Conservation (phyloP, 2,113 vertebrate species). For the Psittacula cyanocephala region DNA sequence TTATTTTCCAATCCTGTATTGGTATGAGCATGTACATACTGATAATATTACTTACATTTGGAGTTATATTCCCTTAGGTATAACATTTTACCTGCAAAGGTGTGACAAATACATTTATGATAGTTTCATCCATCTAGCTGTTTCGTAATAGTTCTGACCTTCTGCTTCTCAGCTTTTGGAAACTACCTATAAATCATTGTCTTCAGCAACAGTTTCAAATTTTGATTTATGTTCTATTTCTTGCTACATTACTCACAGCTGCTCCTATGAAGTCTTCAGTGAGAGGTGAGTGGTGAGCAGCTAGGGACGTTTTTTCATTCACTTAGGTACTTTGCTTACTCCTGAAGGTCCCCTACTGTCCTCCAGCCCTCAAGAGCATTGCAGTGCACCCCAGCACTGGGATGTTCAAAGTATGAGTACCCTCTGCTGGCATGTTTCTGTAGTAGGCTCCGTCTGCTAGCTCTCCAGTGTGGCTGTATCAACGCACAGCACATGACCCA, state of each 20-base stretch:
- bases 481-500: rapidly evolving
- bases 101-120: neutral
- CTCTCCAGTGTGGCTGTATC: neutral
- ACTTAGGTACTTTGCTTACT: neutral
- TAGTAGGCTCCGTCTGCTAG: neutral
- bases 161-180: neutral
- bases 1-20: neutral
- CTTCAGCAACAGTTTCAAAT: neutral
- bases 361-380: neutral
- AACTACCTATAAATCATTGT: neutral
- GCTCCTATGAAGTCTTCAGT: neutral
- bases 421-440: slow-evolving; percentile 44
- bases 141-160: neutral
- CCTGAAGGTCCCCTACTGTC: neutral
- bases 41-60: neutral
- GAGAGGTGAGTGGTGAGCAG: neutral
- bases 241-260: neutral
- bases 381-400: neutral
- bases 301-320: neutral
- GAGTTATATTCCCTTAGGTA: neutral
- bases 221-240: neutral
- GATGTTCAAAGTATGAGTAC: neutral
- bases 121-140: neutral
- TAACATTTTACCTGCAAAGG: neutral
- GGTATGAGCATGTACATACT: neutral